Percentiles rank a stretch among this genome's conserved stretches.
phyloP scores from a whole-genome alignment of 1,140 invertebrate species.

The Atta cephalotes region DNA sequence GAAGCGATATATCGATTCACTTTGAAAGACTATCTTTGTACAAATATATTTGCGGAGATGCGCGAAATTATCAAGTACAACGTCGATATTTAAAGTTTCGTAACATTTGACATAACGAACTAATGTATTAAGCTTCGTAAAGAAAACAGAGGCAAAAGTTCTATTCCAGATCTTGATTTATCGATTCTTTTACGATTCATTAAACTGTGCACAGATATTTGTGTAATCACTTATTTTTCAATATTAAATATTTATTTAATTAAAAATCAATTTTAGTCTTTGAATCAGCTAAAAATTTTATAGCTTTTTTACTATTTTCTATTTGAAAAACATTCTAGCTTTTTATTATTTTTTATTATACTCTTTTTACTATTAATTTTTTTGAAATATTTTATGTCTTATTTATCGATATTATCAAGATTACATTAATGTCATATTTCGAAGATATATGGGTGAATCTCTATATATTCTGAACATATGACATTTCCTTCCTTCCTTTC shows the following conservation, averaged over 20 bases:
- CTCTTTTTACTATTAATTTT: neutral
- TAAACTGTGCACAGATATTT: neutral
- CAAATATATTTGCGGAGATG: neutral
- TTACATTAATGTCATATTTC: neutral
- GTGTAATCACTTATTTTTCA: neutral
- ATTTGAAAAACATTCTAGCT: neutral
- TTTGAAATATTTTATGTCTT: neutral
- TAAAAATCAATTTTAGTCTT: neutral
- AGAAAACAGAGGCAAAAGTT: neutral
- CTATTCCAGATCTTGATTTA: neutral
- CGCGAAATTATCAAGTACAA: neutral
- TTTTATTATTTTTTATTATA: constrained; percentile 4
- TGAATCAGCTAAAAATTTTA: neutral
- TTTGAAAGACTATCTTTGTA: neutral
- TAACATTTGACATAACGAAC: too few species aligned
- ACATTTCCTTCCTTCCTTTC: constrained; percentile 28
- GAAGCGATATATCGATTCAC: neutral
- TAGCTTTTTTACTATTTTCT: neutral
- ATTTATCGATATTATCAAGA: constrained; percentile 24
- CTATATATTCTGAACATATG: constrained; percentile 16
- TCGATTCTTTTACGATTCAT: neutral
- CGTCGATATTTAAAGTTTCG: neutral
- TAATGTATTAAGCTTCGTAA: neutral
- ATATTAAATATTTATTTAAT: neutral
- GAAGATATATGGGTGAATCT: neutral